phyloP scores from a whole-genome alignment of 2,797 vertebrate genomes.

The Atherinosoma microstoma region DNA sequence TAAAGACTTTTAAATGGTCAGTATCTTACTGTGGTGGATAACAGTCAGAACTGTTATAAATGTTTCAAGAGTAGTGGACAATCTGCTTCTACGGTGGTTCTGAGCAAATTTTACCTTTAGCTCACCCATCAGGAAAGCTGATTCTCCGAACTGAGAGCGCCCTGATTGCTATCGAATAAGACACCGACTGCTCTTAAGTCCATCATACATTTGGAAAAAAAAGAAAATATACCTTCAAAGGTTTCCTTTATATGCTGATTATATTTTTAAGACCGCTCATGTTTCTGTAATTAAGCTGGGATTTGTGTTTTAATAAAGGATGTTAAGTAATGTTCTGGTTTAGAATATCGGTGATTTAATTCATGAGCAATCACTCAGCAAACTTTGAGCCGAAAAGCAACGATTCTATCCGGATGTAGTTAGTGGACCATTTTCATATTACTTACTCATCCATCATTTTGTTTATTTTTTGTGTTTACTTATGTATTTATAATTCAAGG shows the following conservation, averaged over 20 bases:
- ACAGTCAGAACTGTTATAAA: too few relatives aligned
- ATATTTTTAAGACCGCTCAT: neutral
- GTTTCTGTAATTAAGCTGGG: neutral
- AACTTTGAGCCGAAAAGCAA: conserved; percentile 3
- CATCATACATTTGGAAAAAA: too few relatives aligned
- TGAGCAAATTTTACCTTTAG: too few relatives aligned
- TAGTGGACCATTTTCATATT: neutral
- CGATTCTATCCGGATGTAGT: conserved; percentile 6
- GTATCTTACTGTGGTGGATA: too few relatives aligned
- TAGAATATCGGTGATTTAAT: neutral
- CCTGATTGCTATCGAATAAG: too few relatives aligned
- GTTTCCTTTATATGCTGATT: neutral
- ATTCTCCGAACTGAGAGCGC: too few relatives aligned
- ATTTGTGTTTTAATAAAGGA: neutral
- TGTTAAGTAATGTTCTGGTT: neutral
- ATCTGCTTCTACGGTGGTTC: too few relatives aligned
- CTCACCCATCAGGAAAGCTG: too few relatives aligned
- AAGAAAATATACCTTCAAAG: too few relatives aligned
- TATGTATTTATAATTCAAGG: conserved; percentile 32
- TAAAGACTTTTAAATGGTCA: too few relatives aligned
- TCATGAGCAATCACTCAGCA: neutral
- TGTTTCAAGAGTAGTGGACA: too few relatives aligned
- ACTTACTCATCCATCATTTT: conserved; percentile 10
- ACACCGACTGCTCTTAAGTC: too few relatives aligned
- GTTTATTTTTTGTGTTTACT: conserved; percentile 18